A percentile compares a stretch with the other conserved stretches of the same genome.
Conservation (phyloP, 1,140 invertebrate genomes). For the Drosophila sp. region DNA sequence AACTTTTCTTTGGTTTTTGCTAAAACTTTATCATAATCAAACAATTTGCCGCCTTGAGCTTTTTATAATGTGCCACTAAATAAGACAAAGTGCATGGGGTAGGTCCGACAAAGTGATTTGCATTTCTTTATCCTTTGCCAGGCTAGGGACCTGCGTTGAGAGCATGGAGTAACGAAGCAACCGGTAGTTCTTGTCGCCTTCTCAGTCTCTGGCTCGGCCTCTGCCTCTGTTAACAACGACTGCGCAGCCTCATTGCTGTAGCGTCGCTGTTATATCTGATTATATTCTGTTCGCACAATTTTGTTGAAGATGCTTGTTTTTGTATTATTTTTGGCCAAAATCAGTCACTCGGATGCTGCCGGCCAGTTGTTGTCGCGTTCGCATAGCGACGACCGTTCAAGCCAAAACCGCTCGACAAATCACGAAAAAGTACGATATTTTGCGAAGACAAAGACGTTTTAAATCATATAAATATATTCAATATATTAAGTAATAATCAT, state of each 20-base stretch:
- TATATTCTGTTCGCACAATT: conserved; percentile 29
- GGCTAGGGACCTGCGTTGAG: background rate
- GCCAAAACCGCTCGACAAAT: conserved; percentile 1
- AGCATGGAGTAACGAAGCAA: conserved; percentile 55
- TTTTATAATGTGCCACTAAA: conserved; percentile 67
- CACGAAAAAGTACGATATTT: conserved; percentile 23
- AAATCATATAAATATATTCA: background rate
- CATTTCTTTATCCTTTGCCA: conserved; percentile 58
- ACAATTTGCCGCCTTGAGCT: conserved; percentile 48
- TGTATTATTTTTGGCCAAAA: conserved; percentile 53
- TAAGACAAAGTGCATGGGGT: conserved; percentile 70
- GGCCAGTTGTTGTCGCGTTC: conserved; percentile 60
- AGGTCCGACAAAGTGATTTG: conserved; percentile 58
- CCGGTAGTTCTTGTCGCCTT: conserved; percentile 61
- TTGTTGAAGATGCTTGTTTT: conserved; percentile 27
- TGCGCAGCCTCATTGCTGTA: conserved; percentile 43
- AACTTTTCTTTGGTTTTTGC: conserved; percentile 32
- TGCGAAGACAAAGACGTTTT: conserved; percentile 23
- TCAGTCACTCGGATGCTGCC: conserved; percentile 72
- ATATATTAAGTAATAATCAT: conserved; percentile 34
- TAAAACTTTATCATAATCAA: conserved; percentile 46
- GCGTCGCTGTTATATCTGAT: conserved; percentile 58
- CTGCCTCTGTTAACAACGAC: conserved; percentile 30
- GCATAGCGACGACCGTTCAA: conserved; percentile 36
- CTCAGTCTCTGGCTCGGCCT: conserved; percentile 14